Base-by-base conservation (phyloP, 2,888 invertebrate species). In the Rhingia rostrata region DNA sequence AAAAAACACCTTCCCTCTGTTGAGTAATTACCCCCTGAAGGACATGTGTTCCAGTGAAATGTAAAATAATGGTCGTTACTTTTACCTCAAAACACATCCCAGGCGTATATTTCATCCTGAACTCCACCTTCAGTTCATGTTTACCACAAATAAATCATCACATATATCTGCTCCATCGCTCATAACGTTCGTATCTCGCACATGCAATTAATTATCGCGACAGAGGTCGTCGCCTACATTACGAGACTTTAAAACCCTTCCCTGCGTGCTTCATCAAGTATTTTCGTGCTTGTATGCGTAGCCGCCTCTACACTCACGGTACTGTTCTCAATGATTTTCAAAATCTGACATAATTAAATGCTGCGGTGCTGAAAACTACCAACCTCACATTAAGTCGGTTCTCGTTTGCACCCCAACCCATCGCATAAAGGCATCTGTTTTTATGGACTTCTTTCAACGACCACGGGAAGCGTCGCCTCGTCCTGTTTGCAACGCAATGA, bases 311-410 rank as follows among this genome's bases (percentile, higher is more conserved):
- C 22, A 22, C 43, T 32, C 58, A 32, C 60, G 32, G 49, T 14
- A 64, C 39, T 14, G 61, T 47, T 54, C 63, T 22, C 54, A 51
- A 63, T 56, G 54, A 63, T 41, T 45, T 47, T 54, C 39, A 49
- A 47, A 75, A 66, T 75, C 66, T 60, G 58, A 53, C 39, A 51
- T 66, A 74, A 74, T 74, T 74, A 75, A 66, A 58, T 30, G 60
- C 45, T 58, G 58, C 39, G 49, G 39, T 32, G 10, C 22, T 58
- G 70, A 39, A 58, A 70, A 51, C 39, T 60, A 41, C 58, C 49
- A 39, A 51, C 12, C 14, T 32, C 12, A 10, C 49, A 32, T 58
- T 32, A 39, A 32, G 49, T 0, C 14, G 12, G 6, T 49, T 14
- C 30, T 30, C 49, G 14, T 30, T 4, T 7, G 22, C 22, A 2